Evolutionary conservation across 2,888 invertebrate species (phyloP).

Genomic region (Melinaea menophilus): DNA sequence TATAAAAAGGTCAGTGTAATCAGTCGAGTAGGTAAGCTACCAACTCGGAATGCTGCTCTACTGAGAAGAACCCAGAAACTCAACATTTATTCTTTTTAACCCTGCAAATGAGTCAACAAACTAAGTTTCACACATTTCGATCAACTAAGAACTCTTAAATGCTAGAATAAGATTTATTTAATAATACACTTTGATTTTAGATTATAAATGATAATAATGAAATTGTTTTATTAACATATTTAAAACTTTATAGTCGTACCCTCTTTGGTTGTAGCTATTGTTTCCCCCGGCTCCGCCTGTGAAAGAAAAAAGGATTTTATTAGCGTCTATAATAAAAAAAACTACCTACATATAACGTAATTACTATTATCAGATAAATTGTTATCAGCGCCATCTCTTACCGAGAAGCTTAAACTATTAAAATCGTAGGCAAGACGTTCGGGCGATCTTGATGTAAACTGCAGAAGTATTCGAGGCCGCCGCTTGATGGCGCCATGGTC

Average conservation of each 20-base stretch:
- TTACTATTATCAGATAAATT: neutral
- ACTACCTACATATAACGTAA: neutral
- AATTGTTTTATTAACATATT: neutral
- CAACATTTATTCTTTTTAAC: no score
- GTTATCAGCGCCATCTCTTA: constrained; percentile 66
- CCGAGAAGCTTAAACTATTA: constrained; percentile 62
- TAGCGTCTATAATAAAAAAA: neutral
- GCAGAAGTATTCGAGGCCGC: constrained; percentile 74
- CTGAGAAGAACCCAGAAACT: no score
- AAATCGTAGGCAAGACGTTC: constrained; percentile 40
- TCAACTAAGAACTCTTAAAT: no score
- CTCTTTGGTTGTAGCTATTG: constrained; percentile 92
- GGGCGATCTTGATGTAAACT: constrained; percentile 56
- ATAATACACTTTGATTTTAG: no score
- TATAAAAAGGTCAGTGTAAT: no score
- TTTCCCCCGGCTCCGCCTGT: constrained; percentile 85
- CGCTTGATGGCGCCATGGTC: constrained; percentile 79
- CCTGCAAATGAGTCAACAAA: no score
- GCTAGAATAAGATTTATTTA: no score
- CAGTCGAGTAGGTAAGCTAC: no score
- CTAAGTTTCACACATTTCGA: no score
- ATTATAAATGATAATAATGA: no score
- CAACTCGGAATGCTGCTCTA: no score
- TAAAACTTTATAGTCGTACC: constrained; percentile 53
- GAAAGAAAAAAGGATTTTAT: constrained; percentile 41